Base-by-base conservation (phyloP, 2,113 vertebrate genomes). In the Heterocephalus glaber region DNA sequence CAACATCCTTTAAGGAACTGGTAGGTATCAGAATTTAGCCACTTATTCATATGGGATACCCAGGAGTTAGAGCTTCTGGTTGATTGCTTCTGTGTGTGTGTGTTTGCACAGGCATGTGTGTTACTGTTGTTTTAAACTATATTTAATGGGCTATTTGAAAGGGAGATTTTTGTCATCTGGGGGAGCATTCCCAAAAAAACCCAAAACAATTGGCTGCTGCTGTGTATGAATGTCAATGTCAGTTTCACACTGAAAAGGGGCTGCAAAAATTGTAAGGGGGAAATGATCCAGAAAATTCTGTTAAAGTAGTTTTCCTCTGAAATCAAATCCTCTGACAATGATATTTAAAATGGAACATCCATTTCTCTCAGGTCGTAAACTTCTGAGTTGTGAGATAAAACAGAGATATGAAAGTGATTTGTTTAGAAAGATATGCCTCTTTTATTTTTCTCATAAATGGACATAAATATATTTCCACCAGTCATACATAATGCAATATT, bases 111-210 rank as follows among this genome's bases (percentile, higher is more conserved):
- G 5, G 44, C 26, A 47, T 7, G 13, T 52, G 16, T 80, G 56
- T 83, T 41, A 44, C 79, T 86, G 70, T 96, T 38, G n/a, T 47
- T 72, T 94, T 72, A 65, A 95, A 52, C 70, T 89, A 2, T 20
- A 70, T 87, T 92, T 97, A 95, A 97, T 76, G 94, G 26, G 2
- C 0, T 44, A 2, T 97, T 97, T 92, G 81, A 60, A 81, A 88
- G 70, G 38, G 65, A 86, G n/a, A 12, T 84, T 97, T n/a, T 97
- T 94, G 19, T 38, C 82, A 74, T 70, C 33, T 81, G 41, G 84
- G 92, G 84, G 22, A 95, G 26, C 65, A n/a, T 96, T 95, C 20
- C 47, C 93, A 68, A 82, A 97, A n/a, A n/a, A n/a, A n/a, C n/a
- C n/a, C n/a, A n/a, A n/a, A 95, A 68, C 16, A 94, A n/a, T 2